A percentile compares a stretch with the other conserved stretches of the same genome.
These are phyloP conservation scores for Calliopum simillimum DNA, from an alignment of 2,888 invertebrate genomes.

Conservation along the genomic window DNA sequence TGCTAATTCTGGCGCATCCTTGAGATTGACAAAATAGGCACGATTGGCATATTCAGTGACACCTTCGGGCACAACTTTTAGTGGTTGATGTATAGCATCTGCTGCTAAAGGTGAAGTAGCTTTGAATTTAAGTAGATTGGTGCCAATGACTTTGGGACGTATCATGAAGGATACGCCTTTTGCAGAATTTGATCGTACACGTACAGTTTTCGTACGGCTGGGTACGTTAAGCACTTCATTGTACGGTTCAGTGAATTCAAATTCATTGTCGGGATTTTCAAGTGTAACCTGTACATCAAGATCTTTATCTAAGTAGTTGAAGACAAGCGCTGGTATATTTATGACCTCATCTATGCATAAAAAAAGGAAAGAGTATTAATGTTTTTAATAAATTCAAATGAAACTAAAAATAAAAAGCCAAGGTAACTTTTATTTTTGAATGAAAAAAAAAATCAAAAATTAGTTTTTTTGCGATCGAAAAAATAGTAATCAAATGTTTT, in stretches of 20 bases:
- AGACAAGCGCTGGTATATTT: conserved; percentile 85
- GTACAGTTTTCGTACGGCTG: conserved; percentile 76
- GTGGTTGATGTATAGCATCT: conserved; percentile 79
- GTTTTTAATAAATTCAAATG: neutral
- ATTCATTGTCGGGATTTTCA: conserved; percentile 80
- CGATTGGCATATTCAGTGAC: conserved; percentile 79
- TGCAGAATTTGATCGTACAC: conserved; percentile 77
- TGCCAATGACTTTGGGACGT: conserved; percentile 78
- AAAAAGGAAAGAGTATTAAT: neutral
- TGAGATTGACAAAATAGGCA: conserved; percentile 79
- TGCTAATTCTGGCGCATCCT: conserved; percentile 69
- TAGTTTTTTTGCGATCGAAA: no score
- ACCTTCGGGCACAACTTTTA: conserved; percentile 86
- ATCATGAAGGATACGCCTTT: conserved; percentile 87
- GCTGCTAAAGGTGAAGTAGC: conserved; percentile 81
- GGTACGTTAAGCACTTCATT: conserved; percentile 89
- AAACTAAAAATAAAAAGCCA: no score
- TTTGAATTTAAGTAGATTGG: conserved; percentile 78
- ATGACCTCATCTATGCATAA: conserved; percentile 78
- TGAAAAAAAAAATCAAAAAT: no score
- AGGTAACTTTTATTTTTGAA: no score
- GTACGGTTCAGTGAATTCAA: conserved; percentile 89
- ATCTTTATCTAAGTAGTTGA: conserved; percentile 85
- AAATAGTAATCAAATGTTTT: no score
- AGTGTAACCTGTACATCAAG: conserved; percentile 83